These are phyloP conservation scores for Nudaria mundana DNA, from an alignment of 2,888 invertebrate species.

Conservation along the genomic window DNA sequence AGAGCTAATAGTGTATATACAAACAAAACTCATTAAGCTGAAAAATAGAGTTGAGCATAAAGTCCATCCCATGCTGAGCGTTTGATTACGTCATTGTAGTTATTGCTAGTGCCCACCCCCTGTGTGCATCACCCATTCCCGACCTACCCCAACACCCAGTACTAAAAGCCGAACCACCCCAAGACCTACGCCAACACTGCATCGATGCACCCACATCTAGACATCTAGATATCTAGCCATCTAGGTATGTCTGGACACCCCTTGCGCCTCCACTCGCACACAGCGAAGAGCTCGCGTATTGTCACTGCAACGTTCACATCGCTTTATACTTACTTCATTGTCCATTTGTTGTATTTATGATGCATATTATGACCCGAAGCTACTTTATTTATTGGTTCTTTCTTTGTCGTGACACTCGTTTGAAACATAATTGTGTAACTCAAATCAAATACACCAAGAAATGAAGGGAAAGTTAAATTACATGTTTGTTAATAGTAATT, in stretches of 20 bases:
- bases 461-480: not conserved
- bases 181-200: conserved; percentile 73
- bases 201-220: conserved; percentile 57
- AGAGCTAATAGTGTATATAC: too few species aligned
- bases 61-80: conserved; percentile 37
- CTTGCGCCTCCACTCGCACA: conserved; percentile 29
- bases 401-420: conserved; percentile 3
- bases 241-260: conserved; percentile 45
- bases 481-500: too few species aligned
- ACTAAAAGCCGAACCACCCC: conserved; percentile 44
- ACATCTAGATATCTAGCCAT: conserved; percentile 59
- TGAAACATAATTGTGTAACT: not conserved
- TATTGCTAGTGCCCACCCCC: conserved; percentile 28
- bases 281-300: conserved; percentile 2
- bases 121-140: conserved; percentile 23
- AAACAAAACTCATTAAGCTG: conserved; percentile 42
- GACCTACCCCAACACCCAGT: conserved; percentile 35
- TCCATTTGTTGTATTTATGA: conserved; percentile 22
- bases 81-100: conserved; percentile 60
- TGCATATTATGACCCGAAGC: conserved; percentile 14
- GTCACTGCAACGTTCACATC: conserved; percentile 20
- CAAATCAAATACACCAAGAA: not conserved
- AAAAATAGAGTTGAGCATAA: conserved; percentile 42
- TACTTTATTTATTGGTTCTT: conserved; percentile 9
- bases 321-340: conserved; percentile 9